These are phyloP conservation scores for Proales similis DNA, from an alignment of 1,140 invertebrate genomes.

Conservation along the genomic window DNA sequence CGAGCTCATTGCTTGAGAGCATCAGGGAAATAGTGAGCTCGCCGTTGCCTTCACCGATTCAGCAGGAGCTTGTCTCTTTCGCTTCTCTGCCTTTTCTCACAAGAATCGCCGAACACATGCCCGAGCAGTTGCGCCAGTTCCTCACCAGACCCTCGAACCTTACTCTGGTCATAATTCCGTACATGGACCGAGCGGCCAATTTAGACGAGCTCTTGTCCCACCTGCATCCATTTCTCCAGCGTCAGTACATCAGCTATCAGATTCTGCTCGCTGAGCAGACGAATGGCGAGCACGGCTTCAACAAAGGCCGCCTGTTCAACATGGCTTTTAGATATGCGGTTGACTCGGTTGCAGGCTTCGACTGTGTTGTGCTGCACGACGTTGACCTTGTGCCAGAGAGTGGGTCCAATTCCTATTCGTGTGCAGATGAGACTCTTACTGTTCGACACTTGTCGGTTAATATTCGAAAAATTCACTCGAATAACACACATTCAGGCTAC, in stretches of 20 bases:
- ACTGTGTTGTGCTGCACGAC: slow-evolving; percentile 83
- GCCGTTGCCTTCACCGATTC: too few relatives aligned
- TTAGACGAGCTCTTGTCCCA: slow-evolving; percentile 70
- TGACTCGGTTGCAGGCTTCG: slow-evolving; percentile 14
- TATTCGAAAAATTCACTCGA: too few relatives aligned
- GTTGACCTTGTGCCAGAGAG: slow-evolving; percentile 84
- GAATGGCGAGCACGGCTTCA: slow-evolving; percentile 2
- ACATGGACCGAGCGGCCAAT: slow-evolving; percentile 71
- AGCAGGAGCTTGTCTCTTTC: too few relatives aligned
- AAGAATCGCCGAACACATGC: too few relatives aligned
- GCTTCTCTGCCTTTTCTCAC: too few relatives aligned
- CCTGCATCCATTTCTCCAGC: slow-evolving; percentile 78
- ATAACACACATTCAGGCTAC: too few relatives aligned
- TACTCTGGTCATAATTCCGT: slow-evolving; percentile 68
- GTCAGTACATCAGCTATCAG: slow-evolving; percentile 75
- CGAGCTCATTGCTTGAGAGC: too few relatives aligned
- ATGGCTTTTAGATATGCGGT: slow-evolving; percentile 6
- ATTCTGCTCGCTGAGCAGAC: slow-evolving; percentile 81
- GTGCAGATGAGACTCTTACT: slow-evolving; percentile 73
- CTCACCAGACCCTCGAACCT: too few relatives aligned
- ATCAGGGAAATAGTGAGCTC: too few relatives aligned
- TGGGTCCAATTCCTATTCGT: slow-evolving; percentile 78
- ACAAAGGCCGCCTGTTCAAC: slow-evolving; percentile 30
- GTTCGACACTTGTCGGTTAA: slow-evolving; percentile 59
- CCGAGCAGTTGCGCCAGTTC: too few relatives aligned